phyloP scores from a whole-genome alignment of 1,140 invertebrate genomes.

The Zaprionus capensis region DNA sequence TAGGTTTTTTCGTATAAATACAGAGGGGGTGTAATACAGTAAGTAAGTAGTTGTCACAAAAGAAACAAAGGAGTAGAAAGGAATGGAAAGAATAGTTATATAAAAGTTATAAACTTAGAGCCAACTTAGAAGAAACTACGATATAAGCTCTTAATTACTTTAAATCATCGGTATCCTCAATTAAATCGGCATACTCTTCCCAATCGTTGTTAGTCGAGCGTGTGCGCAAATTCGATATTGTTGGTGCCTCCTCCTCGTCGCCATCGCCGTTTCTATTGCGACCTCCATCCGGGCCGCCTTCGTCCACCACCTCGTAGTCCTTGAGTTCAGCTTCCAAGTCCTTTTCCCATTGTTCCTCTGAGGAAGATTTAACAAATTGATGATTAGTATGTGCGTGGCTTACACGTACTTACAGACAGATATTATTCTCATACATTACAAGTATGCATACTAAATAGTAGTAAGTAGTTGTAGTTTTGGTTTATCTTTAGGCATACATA shows the following conservation, averaged over 20 bases:
- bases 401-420: conserved; percentile 25
- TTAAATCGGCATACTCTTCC: conserved; percentile 84
- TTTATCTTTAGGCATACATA: conserved; percentile 52
- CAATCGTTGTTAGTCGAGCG: conserved; percentile 83
- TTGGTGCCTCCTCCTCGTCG: conserved; percentile 72
- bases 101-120: conserved; percentile 76
- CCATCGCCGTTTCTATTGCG: conserved; percentile 30
- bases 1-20: conserved; percentile 53
- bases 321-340: conserved; percentile 96
- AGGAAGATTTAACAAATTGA: conserved; percentile 49
- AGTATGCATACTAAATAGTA: conserved; percentile 26
- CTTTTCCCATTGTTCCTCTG: conserved; percentile 96
- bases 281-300: conserved; percentile 66
- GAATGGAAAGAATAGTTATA: conserved; percentile 74
- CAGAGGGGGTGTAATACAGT: conserved; percentile 41
- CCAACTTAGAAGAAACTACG: conserved; percentile 84
- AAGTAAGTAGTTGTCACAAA: conserved; percentile 46
- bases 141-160: conserved; percentile 85
- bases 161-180: conserved; percentile 85
- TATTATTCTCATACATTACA: conserved; percentile 21
- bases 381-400: conserved; percentile 71
- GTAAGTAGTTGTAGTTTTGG: conserved; percentile 10
- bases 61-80: conserved; percentile 73
- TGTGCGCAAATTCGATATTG: conserved; percentile 83
- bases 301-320: conserved; percentile 94